Evolutionary conservation across 2,113 vertebrate species (phyloP).

Genomic region (Cichladusa arquata): DNA sequence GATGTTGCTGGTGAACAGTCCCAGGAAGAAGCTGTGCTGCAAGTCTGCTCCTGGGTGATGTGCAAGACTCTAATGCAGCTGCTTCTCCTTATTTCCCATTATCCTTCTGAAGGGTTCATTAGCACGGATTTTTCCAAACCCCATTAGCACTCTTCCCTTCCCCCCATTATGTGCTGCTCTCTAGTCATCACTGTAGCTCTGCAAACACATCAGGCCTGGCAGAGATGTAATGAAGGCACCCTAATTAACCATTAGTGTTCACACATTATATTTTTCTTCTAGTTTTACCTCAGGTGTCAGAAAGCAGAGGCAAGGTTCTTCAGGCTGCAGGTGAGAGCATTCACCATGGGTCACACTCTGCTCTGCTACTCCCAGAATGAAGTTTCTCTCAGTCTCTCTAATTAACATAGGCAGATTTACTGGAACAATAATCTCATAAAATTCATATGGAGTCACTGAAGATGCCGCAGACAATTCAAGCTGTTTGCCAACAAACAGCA

Average conservation of each 20-base stretch:
- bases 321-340: neutral
- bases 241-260: constrained; percentile 40
- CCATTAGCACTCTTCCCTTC: neutral
- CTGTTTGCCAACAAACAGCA: constrained; percentile 9
- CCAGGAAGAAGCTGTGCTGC: neutral
- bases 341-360: neutral
- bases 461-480: neutral
- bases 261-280: neutral
- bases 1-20: neutral
- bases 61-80: neutral
- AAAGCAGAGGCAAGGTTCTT: neutral
- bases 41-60: neutral
- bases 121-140: neutral
- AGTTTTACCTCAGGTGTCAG: neutral
- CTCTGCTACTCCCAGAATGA: neutral
- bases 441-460: constrained; percentile 5
- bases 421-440: neutral
- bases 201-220: neutral
- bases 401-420: neutral
- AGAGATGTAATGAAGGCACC: neutral
- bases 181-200: neutral
- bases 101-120: neutral
- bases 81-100: neutral
- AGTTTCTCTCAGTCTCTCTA: neutral
- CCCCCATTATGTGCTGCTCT: neutral